Evolutionary conservation across 2,888 invertebrate genomes (phyloP).

Genomic region (Malthinus seriepunctatus): DNA sequence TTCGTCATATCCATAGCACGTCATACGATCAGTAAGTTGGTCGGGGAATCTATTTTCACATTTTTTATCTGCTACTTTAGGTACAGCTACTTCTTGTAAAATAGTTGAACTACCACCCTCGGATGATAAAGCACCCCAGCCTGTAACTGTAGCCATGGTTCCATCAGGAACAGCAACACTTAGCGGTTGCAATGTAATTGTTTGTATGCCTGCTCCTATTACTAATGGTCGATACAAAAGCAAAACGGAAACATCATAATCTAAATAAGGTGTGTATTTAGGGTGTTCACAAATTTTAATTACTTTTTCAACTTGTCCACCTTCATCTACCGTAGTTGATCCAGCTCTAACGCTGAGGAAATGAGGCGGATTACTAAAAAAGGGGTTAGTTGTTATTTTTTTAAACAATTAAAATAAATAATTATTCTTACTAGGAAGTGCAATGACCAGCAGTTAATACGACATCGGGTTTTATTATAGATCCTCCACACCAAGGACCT

Average conservation of each 20-base stretch:
- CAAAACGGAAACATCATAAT: slow-evolving; percentile 14
- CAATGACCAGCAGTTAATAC: slow-evolving; percentile 29
- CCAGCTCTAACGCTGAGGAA: slow-evolving; percentile 12
- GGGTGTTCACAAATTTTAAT: background rate
- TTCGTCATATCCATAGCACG: slow-evolving; percentile 10
- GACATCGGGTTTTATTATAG: slow-evolving; percentile 14
- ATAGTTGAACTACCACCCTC: background rate
- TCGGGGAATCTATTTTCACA: background rate
- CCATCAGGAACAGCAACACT: background rate
- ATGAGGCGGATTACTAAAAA: too few relatives aligned
- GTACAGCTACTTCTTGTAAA: slow-evolving; percentile 3
- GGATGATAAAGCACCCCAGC: slow-evolving; percentile 1
- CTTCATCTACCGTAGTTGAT: background rate
- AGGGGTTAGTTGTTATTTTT: too few relatives aligned
- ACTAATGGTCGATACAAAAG: background rate
- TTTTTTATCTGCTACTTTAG: background rate
- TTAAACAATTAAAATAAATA: background rate
- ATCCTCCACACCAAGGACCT: slow-evolving; percentile 23
- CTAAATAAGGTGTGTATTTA: too few relatives aligned
- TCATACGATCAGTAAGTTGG: slow-evolving; percentile 16
- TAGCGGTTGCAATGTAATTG: background rate
- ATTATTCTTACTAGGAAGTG: background rate
- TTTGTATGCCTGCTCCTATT: background rate
- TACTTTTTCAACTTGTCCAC: slow-evolving; percentile 11
- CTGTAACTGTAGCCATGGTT: slow-evolving; percentile 3